Evolutionary conservation across 2,888 invertebrate genomes (phyloP).

Genomic region (Eupithecia exiguata): DNA sequence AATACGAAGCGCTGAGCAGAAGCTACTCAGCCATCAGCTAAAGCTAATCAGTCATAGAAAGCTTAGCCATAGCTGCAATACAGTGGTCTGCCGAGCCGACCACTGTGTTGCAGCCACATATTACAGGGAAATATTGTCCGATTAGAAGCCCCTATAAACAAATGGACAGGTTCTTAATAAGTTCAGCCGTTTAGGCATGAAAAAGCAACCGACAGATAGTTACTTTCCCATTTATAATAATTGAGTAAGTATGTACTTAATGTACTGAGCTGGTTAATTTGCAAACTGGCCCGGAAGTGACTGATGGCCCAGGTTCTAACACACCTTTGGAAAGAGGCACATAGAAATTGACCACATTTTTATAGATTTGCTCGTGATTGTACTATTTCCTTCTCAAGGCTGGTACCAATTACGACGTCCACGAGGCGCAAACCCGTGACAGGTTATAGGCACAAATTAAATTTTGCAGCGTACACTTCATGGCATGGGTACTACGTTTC

Average conservation of each 20-base stretch:
- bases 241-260: neutral
- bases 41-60: too few species aligned
- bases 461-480: slow-evolving; percentile 1
- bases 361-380: slow-evolving; percentile 6
- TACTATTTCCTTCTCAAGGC: slow-evolving; percentile 5
- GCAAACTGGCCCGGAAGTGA: neutral
- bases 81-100: too few species aligned
- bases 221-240: neutral
- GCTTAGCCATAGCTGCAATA: too few species aligned
- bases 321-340: neutral
- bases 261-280: neutral
- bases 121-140: too few species aligned
- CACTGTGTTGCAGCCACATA: too few species aligned
- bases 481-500: neutral
- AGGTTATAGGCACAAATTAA: slow-evolving; percentile 2
- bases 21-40: too few species aligned
- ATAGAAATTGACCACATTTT: neutral
- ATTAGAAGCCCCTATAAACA: too few species aligned
- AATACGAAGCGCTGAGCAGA: too few species aligned
- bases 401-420: neutral
- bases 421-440: slow-evolving; percentile 7
- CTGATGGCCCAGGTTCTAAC: neutral
- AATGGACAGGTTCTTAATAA: neutral
- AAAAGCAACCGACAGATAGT: neutral
- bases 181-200: neutral